Percentiles rank a stretch among this genome's conserved stretches.
These are phyloP conservation scores for Megalops cyprinoides DNA, from an alignment of 2,797 vertebrate species.

Conservation along the genomic window DNA sequence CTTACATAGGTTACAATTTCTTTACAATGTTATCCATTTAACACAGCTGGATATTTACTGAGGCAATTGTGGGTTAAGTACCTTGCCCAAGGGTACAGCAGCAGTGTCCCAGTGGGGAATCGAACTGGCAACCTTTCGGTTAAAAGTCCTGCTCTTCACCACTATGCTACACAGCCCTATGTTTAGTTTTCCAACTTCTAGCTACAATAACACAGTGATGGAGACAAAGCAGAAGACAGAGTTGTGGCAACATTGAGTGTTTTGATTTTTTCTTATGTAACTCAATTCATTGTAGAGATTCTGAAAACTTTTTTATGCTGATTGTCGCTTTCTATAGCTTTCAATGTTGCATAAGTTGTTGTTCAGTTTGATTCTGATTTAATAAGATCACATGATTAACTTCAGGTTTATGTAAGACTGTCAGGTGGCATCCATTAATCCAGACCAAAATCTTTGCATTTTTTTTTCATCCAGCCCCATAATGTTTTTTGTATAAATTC, in stretches of 20 bases:
- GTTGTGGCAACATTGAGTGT: neutral
- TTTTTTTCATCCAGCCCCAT: neutral
- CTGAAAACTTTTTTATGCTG: neutral
- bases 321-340: too few relatives aligned
- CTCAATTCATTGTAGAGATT: neutral
- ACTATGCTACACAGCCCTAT: too few relatives aligned
- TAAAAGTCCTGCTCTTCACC: too few relatives aligned
- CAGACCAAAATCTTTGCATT: neutral
- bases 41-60: too few relatives aligned
- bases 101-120: too few relatives aligned
- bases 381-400: slow-evolving; percentile 6
- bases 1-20: too few relatives aligned
- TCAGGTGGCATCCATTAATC: neutral
- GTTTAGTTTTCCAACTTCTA: too few relatives aligned
- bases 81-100: too few relatives aligned
- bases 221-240: neutral
- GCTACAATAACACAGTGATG: neutral
- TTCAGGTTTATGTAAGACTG: neutral
- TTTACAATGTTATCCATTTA: too few relatives aligned
- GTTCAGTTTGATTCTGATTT: neutral
- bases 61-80: too few relatives aligned
- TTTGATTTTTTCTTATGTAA: neutral
- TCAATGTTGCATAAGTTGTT: too few relatives aligned
- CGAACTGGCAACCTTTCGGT: too few relatives aligned
- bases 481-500: neutral